Evolutionary conservation across 2,113 vertebrate genomes (phyloP).

Genomic region (Sorex fumeus): DNA sequence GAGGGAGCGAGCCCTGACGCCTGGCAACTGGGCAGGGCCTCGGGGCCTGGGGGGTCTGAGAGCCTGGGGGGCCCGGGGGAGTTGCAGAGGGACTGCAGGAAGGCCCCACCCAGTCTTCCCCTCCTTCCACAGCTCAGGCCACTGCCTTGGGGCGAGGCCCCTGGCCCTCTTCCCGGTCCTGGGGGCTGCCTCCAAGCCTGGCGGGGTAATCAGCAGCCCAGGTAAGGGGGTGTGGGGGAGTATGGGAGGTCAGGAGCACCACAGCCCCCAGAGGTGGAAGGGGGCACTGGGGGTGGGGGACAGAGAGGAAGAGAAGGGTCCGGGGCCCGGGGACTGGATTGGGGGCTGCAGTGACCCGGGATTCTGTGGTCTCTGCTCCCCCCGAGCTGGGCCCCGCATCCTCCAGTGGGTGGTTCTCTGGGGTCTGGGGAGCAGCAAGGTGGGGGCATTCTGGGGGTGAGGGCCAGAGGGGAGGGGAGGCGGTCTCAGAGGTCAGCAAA

Average conservation of each 20-base stretch:
- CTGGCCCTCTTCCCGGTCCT: conserved; percentile 55
- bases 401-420: background rate
- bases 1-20: background rate
- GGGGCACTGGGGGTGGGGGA: background rate
- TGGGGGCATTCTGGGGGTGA: no score
- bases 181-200: background rate
- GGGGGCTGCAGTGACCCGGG: background rate
- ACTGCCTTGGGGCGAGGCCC: background rate
- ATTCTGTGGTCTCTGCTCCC: background rate
- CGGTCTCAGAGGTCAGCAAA: no score
- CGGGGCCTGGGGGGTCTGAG: background rate
- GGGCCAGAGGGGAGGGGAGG: no score
- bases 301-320: background rate
- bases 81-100: no score
- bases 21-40: background rate
- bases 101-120: background rate
- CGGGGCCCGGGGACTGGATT: background rate
- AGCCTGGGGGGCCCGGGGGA: background rate
- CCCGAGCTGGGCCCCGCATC: background rate
- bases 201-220: background rate
- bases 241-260: background rate
- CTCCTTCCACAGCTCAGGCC: conserved; percentile 49
- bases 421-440: background rate
- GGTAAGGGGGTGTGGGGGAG: conserved; percentile 39
- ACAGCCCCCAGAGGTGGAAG: background rate